Evolutionary conservation across 2,888 invertebrate genomes (phyloP), one percentile per base, ranked within the genome.

Genomic region (Sinelater perroti): DNA sequence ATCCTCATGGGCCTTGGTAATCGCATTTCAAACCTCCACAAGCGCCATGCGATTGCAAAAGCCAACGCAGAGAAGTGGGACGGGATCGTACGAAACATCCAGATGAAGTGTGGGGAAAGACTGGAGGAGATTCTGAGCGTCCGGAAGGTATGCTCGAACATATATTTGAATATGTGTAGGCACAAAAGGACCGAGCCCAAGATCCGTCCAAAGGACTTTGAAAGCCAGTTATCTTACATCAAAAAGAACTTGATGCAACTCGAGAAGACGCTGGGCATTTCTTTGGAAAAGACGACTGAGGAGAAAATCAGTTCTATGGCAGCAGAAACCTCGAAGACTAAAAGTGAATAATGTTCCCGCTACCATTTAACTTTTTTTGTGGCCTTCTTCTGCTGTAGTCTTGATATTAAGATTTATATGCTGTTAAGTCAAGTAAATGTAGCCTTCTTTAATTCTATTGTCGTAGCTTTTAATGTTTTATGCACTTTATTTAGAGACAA

Each of bases 1-100:
- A n/a, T n/a, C 0, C n/a, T 58, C 2, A 49, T 42, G 3, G 58
- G 58, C 17, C n/a, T 54, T n/a, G 36, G 18, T 26, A 58, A 58
- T 35, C 26, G 20, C 3, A 11, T 58, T 7, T 14, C 49, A 4
- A 20, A 26, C 7, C 10, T 54, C 5, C 33, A 50, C n/a, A 35
- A 20, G 10, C 42, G 53, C 3, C 31, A 53, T 21, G 18, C 7
- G 2, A 28, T 6, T 28, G 53, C 53, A 11, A 35, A 31, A 35
- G 10, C 7, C 1, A 26, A 36, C 4, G 26, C 35, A 1, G 13
- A 42, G 38, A 47, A 54, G 21, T 58, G 49, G 49, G 58, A 49
- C 28, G 14, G 36, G 16, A 28, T 49, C 5, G 49, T 58, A 3
- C 24, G 24, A 42, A 21, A 24, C 3, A 47, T 53, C 42, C 58